These are phyloP conservation scores for Idaea aversata DNA, from an alignment of 2,888 invertebrate species.

Conservation along the genomic window DNA sequence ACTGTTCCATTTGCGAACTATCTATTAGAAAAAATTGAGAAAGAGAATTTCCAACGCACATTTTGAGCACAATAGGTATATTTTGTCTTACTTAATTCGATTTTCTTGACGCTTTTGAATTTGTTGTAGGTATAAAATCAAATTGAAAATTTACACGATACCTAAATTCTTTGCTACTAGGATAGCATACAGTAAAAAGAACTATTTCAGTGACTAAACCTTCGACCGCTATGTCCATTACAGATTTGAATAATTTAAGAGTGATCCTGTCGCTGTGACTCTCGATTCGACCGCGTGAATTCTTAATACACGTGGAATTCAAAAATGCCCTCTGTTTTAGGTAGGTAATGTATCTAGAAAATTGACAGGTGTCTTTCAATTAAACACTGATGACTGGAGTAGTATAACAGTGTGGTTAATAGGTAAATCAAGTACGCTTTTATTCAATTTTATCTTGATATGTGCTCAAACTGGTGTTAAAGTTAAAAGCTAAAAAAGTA, in stretches of 20 bases:
- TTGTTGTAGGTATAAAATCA: too few relatives aligned
- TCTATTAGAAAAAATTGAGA: background rate
- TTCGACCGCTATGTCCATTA: conserved; percentile 64
- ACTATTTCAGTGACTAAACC: conserved; percentile 57
- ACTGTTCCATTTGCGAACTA: background rate
- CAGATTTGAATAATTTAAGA: conserved; percentile 73
- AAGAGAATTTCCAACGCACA: too few relatives aligned
- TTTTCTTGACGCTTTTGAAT: too few relatives aligned
- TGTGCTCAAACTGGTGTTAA: background rate
- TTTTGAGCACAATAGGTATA: too few relatives aligned
- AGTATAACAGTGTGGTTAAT: background rate
- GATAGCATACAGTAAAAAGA: conserved; percentile 35
- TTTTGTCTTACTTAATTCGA: too few relatives aligned
- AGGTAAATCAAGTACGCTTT: background rate
- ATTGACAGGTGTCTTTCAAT: conserved; percentile 72
- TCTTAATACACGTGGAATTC: conserved; percentile 58
- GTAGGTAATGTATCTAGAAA: conserved; percentile 26
- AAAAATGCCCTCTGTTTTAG: conserved; percentile 50
- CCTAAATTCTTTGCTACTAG: background rate
- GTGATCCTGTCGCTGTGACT: conserved; percentile 60
- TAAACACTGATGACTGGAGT: conserved; percentile 30
- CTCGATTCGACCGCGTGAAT: conserved; percentile 63
- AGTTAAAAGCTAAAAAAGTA: background rate
- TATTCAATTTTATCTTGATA: background rate
- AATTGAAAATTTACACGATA: too few relatives aligned